phyloP scores from a whole-genome alignment of 2,888 invertebrate genomes.

The Metellina segmentata region DNA sequence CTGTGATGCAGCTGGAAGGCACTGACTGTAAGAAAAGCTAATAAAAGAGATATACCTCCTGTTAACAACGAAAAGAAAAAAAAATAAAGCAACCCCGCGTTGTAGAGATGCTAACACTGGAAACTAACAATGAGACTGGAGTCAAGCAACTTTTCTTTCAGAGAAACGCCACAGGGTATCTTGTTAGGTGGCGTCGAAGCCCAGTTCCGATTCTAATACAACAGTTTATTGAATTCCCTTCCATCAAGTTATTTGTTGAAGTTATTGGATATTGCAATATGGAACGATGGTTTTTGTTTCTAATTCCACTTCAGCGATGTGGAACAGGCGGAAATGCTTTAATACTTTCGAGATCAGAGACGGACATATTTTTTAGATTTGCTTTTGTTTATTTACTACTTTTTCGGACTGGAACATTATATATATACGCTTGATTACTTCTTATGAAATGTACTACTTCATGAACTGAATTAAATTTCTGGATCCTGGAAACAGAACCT shows the following conservation, averaged over 20 bases:
- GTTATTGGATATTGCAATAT: conserved; percentile 61
- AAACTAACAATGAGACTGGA: conserved; percentile 20
- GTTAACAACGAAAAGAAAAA: not conserved
- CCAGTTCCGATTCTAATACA: conserved; percentile 34
- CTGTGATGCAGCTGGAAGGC: conserved; percentile 5
- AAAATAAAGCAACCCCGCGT: not conserved
- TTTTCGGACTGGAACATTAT: not conserved
- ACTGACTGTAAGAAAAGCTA: conserved; percentile 34
- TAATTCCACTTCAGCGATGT: conserved; percentile 43
- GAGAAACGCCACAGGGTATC: conserved; percentile 44
- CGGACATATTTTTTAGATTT: not conserved
- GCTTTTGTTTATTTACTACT: not conserved
- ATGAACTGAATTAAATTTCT: conserved; percentile 4
- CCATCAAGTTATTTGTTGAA: conserved; percentile 68
- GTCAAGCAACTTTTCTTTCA: conserved; percentile 17
- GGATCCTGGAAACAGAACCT: not conserved
- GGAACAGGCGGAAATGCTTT: conserved; percentile 17
- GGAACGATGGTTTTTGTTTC: conserved; percentile 44
- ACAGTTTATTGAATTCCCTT: conserved; percentile 67
- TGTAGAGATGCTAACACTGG: conserved; percentile 14
- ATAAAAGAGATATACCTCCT: conserved; percentile 23
- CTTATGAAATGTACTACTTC: conserved; percentile 12
- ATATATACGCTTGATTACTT: conserved; percentile 36
- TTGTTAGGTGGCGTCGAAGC: conserved; percentile 15
- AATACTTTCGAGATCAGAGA: not conserved